These are phyloP conservation scores for Cistogaster globosa DNA, from an alignment of 2,888 invertebrate species.

Conservation along the genomic window DNA sequence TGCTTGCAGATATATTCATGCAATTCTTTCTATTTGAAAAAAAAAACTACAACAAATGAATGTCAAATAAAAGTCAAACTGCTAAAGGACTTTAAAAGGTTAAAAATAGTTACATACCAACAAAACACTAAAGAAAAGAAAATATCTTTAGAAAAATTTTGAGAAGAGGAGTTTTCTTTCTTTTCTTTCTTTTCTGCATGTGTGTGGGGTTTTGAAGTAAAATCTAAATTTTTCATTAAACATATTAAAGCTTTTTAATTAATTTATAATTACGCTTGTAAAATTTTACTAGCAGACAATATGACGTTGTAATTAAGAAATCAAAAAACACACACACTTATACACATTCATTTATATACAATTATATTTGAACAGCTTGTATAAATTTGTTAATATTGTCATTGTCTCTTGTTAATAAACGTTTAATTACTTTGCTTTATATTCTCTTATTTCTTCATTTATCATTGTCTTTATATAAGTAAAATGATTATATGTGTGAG, in stretches of 20 bases:
- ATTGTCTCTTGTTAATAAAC: conserved; percentile 64
- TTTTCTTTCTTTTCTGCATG: background rate
- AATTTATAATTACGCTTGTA: conserved; percentile 62
- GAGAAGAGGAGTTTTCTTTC: background rate
- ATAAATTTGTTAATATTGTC: conserved; percentile 56
- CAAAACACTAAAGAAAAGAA: background rate
- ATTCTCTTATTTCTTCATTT: conserved; percentile 24
- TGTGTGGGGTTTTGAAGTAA: too few species aligned
- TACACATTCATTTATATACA: background rate
- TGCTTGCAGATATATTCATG: background rate
- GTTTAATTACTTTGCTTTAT: conserved; percentile 69
- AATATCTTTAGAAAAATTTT: background rate
- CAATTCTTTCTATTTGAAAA: conserved; percentile 27
- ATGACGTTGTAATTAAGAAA: conserved; percentile 72
- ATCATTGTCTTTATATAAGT: conserved; percentile 35
- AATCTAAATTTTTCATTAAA: conserved; percentile 11
- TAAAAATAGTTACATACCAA: conserved; percentile 26
- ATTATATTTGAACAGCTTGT: conserved; percentile 28
- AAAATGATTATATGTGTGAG: conserved; percentile 9
- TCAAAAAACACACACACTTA: conserved; percentile 39
- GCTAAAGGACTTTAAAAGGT: conserved; percentile 66
- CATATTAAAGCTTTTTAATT: conserved; percentile 62
- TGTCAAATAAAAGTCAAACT: conserved; percentile 71
- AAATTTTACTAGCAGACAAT: conserved; percentile 71
- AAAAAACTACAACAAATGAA: conserved; percentile 52